Conservation (phyloP, 2,797 vertebrate species). For the Zalophus californianus region DNA sequence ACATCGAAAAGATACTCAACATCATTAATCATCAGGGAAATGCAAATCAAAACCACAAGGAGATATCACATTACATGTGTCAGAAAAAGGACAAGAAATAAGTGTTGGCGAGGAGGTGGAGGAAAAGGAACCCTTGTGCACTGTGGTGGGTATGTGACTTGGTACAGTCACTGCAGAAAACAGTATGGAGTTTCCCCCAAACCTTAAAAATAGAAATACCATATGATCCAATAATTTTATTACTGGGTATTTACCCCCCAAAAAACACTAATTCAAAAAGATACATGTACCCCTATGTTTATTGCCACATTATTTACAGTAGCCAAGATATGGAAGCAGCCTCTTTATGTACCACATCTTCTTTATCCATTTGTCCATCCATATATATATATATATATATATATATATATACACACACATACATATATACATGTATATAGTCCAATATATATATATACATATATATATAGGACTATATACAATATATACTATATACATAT, state of each 20-base stretch:
- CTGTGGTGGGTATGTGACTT: not conserved
- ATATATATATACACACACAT: rapidly evolving
- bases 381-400: rapidly evolving
- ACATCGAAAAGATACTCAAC: not conserved
- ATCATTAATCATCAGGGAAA: not conserved
- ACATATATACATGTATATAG: no score
- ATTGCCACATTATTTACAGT: not conserved
- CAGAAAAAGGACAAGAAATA: not conserved
- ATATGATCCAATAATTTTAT: not conserved
- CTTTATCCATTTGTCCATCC: not conserved
- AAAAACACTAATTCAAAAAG: not conserved
- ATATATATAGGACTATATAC: rapidly evolving
- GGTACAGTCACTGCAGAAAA: not conserved
- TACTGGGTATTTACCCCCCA: not conserved
- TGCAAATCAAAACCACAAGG: not conserved
- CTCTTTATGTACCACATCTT: not conserved
- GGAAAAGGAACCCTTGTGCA: not conserved
- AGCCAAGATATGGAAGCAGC: not conserved
- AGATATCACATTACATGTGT: not conserved
- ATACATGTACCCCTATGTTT: not conserved
- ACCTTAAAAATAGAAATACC: not conserved
- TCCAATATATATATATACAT: no score
- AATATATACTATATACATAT: no score
- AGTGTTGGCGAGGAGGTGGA: not conserved
- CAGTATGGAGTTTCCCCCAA: not conserved